Evolutionary conservation across 2,888 invertebrate species (phyloP).

Genomic region (Hymenopus coronatus): DNA sequence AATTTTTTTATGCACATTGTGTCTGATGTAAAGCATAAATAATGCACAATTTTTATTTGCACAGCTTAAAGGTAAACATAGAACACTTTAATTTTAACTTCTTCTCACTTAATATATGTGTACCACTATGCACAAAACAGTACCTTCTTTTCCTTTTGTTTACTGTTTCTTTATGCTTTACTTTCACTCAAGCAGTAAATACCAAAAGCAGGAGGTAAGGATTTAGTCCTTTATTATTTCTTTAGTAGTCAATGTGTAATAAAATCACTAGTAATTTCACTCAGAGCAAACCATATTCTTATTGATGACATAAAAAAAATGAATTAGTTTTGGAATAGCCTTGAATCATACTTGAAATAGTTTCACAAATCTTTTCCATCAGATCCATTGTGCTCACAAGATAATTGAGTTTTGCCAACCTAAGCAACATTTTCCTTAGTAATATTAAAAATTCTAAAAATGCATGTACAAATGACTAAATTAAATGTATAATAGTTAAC

Average conservation of each 20-base stretch:
- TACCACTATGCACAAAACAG: neutral
- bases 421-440: too few relatives aligned
- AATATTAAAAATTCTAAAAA: neutral
- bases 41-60: neutral
- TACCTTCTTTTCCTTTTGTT: neutral
- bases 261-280: too few relatives aligned
- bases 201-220: neutral
- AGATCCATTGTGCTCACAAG: too few relatives aligned
- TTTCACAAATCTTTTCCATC: too few relatives aligned
- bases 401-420: too few relatives aligned
- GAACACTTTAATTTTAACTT: neutral
- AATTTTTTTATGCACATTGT: neutral
- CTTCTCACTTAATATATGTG: neutral
- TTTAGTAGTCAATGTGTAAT: too few relatives aligned
- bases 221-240: neutral
- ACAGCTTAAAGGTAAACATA: neutral
- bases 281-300: too few relatives aligned
- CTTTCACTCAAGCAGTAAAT: constrained; percentile 5
- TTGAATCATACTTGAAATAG: too few relatives aligned
- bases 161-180: neutral
- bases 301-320: too few relatives aligned
- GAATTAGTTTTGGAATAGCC: too few relatives aligned
- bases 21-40: neutral
- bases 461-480: neutral
- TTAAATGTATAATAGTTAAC: too few relatives aligned